Evolutionary conservation across 1,140 invertebrate species (phyloP).

Genomic region (Nasonia longicornis): DNA sequence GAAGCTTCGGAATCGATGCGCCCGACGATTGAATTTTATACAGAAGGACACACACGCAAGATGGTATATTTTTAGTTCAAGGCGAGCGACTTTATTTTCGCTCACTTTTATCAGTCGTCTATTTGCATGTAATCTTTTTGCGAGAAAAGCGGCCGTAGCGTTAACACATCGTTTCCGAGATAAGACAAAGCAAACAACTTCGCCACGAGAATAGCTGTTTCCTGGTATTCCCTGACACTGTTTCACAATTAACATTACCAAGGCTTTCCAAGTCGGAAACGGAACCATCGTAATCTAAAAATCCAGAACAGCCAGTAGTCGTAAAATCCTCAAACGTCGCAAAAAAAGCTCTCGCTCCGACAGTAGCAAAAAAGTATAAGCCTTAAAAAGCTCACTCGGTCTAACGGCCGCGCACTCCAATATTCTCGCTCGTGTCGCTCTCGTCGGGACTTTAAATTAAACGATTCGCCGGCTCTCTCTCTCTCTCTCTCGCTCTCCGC

Average conservation of each 20-base stretch:
- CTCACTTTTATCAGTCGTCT: too few species aligned
- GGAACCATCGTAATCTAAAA: neutral
- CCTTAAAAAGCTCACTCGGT: neutral
- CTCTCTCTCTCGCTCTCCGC: neutral
- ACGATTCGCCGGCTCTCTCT: neutral
- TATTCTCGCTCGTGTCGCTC: neutral
- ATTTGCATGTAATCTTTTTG: too few species aligned
- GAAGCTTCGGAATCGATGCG: too few species aligned
- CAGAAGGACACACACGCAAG: too few species aligned
- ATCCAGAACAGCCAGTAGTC: neutral
- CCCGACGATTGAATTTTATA: too few species aligned
- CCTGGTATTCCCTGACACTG: too few species aligned
- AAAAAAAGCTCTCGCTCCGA: neutral
- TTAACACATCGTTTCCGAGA: too few species aligned
- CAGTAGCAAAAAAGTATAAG: neutral
- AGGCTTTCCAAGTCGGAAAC: neutral
- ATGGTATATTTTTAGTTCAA: too few species aligned
- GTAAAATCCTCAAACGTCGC: neutral
- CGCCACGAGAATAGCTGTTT: too few species aligned
- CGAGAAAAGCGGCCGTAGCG: too few species aligned
- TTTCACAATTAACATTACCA: neutral
- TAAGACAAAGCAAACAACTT: too few species aligned
- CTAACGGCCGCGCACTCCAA: neutral
- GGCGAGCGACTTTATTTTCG: too few species aligned
- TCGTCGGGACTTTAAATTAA: constrained; percentile 10